Percentiles rank a stretch among this genome's conserved stretches.
Conservation (phyloP, 30 jellyfish, hydroid and myxozoan genomes). For the Turritopsis dohrnii region DNA sequence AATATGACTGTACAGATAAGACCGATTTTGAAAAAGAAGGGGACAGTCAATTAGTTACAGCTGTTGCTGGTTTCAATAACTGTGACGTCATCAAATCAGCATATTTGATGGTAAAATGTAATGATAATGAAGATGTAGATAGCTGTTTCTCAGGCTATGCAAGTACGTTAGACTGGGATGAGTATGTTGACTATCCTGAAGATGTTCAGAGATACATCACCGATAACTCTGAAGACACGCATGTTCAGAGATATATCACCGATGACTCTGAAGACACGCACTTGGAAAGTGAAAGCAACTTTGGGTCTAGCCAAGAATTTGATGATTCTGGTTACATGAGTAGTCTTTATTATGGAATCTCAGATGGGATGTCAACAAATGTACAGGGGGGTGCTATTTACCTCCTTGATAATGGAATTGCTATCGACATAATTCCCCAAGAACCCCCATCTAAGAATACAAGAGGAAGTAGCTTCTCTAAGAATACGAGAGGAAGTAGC, state of each 20-base stretch:
- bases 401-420: not conserved
- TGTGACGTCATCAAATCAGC: not conserved
- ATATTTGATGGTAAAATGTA: not conserved
- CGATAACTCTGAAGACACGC: not conserved
- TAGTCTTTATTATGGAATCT: not conserved
- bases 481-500: not conserved
- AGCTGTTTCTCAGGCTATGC: not conserved
- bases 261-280: not conserved
- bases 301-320: not conserved
- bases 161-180: not conserved
- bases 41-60: not conserved
- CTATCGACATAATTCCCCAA: not conserved
- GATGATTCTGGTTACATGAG: not conserved
- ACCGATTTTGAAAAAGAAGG: not conserved
- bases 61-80: not conserved
- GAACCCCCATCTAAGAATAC: not conserved
- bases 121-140: not conserved
- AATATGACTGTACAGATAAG: not conserved
- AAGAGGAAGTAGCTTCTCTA: not conserved
- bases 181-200: not conserved
- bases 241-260: not conserved
- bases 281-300: too few species aligned
- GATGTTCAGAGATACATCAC: not conserved
- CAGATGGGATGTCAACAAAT: not conserved
- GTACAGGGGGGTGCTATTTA: not conserved